phyloP scores from a whole-genome alignment of 1,140 invertebrate species.

The Samia ricini region DNA sequence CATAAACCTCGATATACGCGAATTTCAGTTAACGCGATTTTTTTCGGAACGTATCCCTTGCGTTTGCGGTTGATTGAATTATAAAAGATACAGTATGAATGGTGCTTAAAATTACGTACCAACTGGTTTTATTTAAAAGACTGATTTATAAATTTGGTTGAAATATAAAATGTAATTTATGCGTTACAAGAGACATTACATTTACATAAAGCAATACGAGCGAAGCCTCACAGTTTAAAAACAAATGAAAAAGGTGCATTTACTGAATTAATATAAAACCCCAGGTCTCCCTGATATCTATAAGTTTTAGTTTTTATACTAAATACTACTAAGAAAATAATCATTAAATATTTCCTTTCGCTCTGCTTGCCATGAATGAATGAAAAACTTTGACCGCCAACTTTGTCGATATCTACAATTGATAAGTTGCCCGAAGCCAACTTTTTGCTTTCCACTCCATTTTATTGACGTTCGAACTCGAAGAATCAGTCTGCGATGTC shows the following conservation, averaged over 20 bases:
- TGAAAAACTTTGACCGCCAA: conserved; percentile 56
- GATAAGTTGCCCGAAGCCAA: conserved; percentile 62
- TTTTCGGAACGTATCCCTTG: no score
- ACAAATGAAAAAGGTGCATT: conserved; percentile 37
- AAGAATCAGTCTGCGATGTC: conserved; percentile 41
- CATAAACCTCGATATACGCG: no score
- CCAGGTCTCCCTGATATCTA: conserved; percentile 32
- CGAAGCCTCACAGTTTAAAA: background rate
- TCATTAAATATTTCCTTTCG: conserved; percentile 55
- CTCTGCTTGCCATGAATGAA: conserved; percentile 64
- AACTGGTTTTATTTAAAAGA: no score
- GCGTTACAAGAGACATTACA: no score
- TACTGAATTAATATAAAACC: conserved; percentile 36
- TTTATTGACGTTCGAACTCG: conserved; percentile 51
- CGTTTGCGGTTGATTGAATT: no score
- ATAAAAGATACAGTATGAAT: no score
- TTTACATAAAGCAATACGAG: no score
- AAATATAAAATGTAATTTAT: no score
- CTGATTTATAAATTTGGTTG: no score
- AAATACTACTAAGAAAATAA: conserved; percentile 54
- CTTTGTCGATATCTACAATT: conserved; percentile 54
- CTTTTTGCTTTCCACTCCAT: conserved; percentile 62
- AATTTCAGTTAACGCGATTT: no score
- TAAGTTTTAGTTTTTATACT: conserved; percentile 53
- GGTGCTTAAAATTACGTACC: no score